phyloP scores from a whole-genome alignment of 2,113 vertebrate species.

The Hippocampus guttulatus region DNA sequence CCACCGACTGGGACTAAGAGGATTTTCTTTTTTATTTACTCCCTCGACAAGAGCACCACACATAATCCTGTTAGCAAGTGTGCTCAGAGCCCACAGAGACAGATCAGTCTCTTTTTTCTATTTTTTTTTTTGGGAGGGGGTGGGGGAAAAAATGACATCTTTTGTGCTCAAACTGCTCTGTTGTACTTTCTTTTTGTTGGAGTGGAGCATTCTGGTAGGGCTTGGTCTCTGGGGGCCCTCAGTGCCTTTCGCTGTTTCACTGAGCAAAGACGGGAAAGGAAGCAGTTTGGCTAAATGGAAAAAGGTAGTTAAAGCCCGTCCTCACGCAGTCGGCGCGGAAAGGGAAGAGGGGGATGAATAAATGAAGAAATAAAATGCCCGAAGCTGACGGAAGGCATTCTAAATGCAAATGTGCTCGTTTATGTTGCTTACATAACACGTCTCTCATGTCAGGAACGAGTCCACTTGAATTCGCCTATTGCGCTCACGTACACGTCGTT shows the following conservation, averaged over 20 bases:
- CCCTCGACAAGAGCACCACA: neutral
- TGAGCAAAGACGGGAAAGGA: conserved; percentile 36
- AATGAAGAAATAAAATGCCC: neutral
- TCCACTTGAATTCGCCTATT: neutral
- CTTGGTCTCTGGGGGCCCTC: conserved; percentile 1
- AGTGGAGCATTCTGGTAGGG: neutral
- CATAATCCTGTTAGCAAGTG: neutral
- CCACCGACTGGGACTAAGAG: neutral
- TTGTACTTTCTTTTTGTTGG: neutral
- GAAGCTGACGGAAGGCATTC: conserved; percentile 19
- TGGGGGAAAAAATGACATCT: neutral
- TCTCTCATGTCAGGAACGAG: neutral
- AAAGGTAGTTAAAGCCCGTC: conserved; percentile 46
- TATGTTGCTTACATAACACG: conserved; percentile 44
- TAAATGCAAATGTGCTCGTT: conserved; percentile 61
- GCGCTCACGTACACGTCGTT: neutral
- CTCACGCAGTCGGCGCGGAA: conserved; percentile 35
- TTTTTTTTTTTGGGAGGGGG: neutral
- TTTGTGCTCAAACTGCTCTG: neutral
- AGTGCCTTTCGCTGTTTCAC: conserved; percentile 50
- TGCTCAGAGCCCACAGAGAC: neutral
- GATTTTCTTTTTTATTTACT: neutral
- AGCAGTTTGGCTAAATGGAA: conserved; percentile 54
- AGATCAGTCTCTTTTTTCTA: neutral
- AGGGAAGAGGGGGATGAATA: neutral